Evolutionary conservation across 30 jellyfish, hydroid and myxozoan genomes (phyloP), one percentile per base, ranked within the genome.

Genomic region (Aurelia aurita complex sp. Pacific): DNA sequence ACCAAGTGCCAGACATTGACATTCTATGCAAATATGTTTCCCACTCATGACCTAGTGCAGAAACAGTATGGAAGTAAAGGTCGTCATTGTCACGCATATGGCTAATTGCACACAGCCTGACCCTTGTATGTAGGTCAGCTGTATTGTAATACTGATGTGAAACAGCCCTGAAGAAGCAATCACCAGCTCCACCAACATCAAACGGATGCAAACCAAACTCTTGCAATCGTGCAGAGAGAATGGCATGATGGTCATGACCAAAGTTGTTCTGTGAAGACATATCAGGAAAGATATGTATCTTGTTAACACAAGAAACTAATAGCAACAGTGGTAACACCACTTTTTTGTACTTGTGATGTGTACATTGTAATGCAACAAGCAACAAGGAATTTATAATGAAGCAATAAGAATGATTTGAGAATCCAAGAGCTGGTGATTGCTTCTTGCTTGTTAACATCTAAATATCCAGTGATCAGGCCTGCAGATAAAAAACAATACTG

Each of bases 1-100:
- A 76, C 76, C 76, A 76, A 5, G 69, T 72, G 69, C 82, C 82
- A 72, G 82, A 52, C 23, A 52, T 40, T 4, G 68, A 38, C 82
- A 72, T 72, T 72, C 70, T 50, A 19, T 33, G 13, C 62, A 72
- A 33, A 19, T 68, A 68, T 68, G 12, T 68, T 68, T 68, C 78
- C 78, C 78, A 68, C 4, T 68, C 78, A 68, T 54, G 65, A 54
- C 65, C 65, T 8, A 54, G 65, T 54, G 65, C 65, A 54, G 65
- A 54, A 54, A 54, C 65, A 64, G 33, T 17, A 64, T 64, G 74
- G 13, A 9, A 64, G 40, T 64, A 64, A 17, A 64, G 40, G 40
- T 11, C 33, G 18, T 17, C 11, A 64, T 64, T 64, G 9, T 64
- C 74, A 64, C 11, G 33, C 74, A 64, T 64, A 29, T 64, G 74